phyloP scores from a whole-genome alignment of 2,797 vertebrate species.

The Cichlasoma orientale region DNA sequence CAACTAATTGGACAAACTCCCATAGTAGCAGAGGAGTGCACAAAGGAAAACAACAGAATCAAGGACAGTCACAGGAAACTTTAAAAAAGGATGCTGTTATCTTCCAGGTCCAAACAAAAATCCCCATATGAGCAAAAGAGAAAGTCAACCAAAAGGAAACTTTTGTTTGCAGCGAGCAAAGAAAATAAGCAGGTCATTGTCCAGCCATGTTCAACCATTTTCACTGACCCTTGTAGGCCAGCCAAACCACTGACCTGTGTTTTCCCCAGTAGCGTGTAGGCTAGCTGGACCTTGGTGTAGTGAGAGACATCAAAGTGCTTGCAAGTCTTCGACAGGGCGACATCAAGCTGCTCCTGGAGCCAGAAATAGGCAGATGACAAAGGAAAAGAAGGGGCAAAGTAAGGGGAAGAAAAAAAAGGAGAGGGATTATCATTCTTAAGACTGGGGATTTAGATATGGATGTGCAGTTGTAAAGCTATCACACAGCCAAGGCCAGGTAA shows the following conservation, averaged over 20 bases:
- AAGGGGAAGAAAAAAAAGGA: constrained; percentile 18
- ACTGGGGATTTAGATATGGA: constrained; percentile 48
- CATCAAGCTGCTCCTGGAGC: constrained; percentile 94
- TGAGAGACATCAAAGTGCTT: constrained; percentile 96
- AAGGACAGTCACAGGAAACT: not conserved
- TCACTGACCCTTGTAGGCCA: not conserved
- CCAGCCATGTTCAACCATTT: not conserved
- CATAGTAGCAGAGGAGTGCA: not conserved
- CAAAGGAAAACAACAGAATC: not conserved
- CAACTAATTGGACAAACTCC: not conserved
- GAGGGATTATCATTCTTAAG: constrained; percentile 55
- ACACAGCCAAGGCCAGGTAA: constrained; percentile 43
- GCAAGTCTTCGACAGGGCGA: constrained; percentile 98
- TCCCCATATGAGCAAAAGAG: not conserved
- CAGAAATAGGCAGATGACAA: constrained; percentile 49
- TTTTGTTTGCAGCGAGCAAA: not conserved
- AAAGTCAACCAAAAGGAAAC: not conserved
- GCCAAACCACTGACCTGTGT: constrained; percentile 88
- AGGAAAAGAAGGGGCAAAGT: constrained; percentile 1
- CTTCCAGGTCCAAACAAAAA: not conserved
- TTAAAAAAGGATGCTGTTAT: not conserved
- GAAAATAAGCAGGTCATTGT: not conserved
- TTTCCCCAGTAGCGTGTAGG: constrained; percentile 96
- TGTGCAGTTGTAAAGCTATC: constrained; percentile 38
- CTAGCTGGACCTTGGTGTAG: constrained; percentile 97